Evolutionary conservation across 2,113 vertebrate genomes (phyloP).

Genomic region (Verasper variegatus): DNA sequence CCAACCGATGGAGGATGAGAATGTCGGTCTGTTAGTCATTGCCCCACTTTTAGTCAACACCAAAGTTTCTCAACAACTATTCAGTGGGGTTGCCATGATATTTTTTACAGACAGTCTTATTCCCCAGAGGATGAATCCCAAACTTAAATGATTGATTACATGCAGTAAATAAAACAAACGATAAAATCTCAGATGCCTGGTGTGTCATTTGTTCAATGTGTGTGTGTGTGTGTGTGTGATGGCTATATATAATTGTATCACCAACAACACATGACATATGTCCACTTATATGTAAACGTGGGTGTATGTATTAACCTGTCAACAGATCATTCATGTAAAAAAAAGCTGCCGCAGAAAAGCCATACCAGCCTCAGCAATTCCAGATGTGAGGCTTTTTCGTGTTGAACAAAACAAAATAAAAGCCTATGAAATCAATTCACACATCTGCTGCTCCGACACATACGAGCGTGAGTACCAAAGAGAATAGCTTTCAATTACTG

Average conservation of each 20-base stretch:
- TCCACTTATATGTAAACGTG: not conserved
- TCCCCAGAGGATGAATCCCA: not conserved
- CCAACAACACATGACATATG: not conserved
- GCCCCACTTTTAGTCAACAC: not conserved
- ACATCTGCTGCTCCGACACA: slow-evolving; percentile 8
- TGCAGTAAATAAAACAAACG: not conserved
- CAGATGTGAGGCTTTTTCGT: slow-evolving; percentile 15
- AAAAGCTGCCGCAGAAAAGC: not conserved
- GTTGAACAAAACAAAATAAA: not conserved
- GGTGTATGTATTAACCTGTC: not conserved
- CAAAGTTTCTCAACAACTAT: not conserved
- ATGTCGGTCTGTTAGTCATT: not conserved
- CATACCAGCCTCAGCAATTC: slow-evolving; percentile 10
- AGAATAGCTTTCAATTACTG: slow-evolving; percentile 2
- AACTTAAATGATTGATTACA: not conserved
- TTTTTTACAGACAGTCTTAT: not conserved
- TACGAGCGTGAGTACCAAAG: not conserved
- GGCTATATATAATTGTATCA: not conserved
- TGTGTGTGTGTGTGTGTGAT: not conserved
- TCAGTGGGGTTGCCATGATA: not conserved
- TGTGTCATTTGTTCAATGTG: not conserved
- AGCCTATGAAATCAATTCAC: slow-evolving; percentile 39
- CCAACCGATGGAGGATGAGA: not conserved
- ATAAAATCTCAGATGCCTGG: not conserved
- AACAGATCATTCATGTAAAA: not conserved